phyloP scores from a whole-genome alignment of 2,888 invertebrate species.

The Colletes collaris region DNA sequence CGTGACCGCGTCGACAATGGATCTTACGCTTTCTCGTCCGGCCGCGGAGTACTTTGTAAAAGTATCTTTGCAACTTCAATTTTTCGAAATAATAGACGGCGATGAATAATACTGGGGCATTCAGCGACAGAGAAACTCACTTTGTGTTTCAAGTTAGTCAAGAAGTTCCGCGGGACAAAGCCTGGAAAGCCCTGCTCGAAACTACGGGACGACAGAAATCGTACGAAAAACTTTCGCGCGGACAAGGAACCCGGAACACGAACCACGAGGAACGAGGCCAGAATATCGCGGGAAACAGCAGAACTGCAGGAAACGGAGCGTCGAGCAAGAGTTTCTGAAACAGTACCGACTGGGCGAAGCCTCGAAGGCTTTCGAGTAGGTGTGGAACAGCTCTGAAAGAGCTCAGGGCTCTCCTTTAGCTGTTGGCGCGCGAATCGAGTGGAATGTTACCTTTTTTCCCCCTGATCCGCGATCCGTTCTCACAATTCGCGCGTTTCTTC shows the following conservation, averaged over 20 bases:
- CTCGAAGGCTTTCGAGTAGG: constrained; percentile 48
- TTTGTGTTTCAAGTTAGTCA: not conserved
- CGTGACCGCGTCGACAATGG: too few species aligned
- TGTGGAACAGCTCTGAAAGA: constrained; percentile 36
- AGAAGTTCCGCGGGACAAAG: not conserved
- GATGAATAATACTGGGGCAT: not conserved
- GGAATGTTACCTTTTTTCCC: not conserved
- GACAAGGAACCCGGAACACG: constrained; percentile 1
- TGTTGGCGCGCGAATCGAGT: constrained; percentile 23
- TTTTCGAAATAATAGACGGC: not conserved
- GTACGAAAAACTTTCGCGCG: not conserved
- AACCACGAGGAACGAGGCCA: not conserved
- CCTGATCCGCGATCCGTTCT: constrained; percentile 6
- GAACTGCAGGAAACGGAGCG: constrained; percentile 26
- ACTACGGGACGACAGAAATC: too few species aligned
- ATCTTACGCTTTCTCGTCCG: not conserved
- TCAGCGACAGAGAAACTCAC: not conserved
- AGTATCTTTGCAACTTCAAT: not conserved
- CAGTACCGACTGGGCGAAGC: constrained; percentile 28
- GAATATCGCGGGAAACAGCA: constrained; percentile 6
- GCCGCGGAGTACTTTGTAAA: too few species aligned
- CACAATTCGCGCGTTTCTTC: not conserved
- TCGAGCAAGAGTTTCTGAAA: constrained; percentile 37
- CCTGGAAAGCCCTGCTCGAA: not conserved
- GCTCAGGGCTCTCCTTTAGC: constrained; percentile 39